A percentile compares a stretch with the other conserved stretches of the same genome.
phyloP scores from a whole-genome alignment of 2,888 invertebrate species.

The Macroteleia sp. region DNA sequence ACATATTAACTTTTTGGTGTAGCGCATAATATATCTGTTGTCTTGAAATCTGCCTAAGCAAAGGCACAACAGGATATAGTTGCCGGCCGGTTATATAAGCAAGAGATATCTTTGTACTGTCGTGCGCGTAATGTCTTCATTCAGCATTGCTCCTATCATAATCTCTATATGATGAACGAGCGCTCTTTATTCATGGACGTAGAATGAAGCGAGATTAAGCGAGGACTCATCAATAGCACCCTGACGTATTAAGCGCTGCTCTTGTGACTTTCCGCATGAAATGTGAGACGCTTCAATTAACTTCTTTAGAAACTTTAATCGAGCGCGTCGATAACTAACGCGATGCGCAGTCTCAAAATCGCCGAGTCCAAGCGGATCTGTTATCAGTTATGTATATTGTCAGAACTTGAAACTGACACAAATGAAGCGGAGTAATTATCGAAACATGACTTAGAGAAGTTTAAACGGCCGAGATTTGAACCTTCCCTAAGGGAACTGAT shows the following conservation, averaged over 20 bases:
- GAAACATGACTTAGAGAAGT: too few species aligned
- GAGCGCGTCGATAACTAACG: too few species aligned
- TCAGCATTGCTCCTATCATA: constrained; percentile 77
- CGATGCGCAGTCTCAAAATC: too few species aligned
- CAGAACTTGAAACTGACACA: too few species aligned
- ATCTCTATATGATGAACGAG: constrained; percentile 79
- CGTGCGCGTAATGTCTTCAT: constrained; percentile 78
- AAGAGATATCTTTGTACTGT: constrained; percentile 67
- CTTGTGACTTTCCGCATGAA: constrained; percentile 34
- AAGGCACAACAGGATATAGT: constrained; percentile 51
- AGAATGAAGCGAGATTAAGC: constrained; percentile 77
- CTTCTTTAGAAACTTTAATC: constrained; percentile 51
- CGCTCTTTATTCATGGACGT: constrained; percentile 76
- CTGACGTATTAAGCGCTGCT: constrained; percentile 62
- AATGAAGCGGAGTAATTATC: too few species aligned
- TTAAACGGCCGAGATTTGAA: too few species aligned
- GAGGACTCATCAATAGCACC: constrained; percentile 73
- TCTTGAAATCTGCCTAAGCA: constrained; percentile 54
- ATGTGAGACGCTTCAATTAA: constrained; percentile 59
- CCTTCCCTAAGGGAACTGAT: too few species aligned
- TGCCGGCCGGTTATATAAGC: constrained; percentile 54
- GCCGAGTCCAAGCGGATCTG: too few species aligned
- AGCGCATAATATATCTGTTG: constrained; percentile 55
- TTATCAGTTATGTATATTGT: too few species aligned
- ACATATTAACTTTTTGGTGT: constrained; percentile 51